A percentile compares a stretch with the other conserved stretches of the same genome.
Conservation (phyloP, 2,113 vertebrate species). For the Forbesichthys agassizii region DNA sequence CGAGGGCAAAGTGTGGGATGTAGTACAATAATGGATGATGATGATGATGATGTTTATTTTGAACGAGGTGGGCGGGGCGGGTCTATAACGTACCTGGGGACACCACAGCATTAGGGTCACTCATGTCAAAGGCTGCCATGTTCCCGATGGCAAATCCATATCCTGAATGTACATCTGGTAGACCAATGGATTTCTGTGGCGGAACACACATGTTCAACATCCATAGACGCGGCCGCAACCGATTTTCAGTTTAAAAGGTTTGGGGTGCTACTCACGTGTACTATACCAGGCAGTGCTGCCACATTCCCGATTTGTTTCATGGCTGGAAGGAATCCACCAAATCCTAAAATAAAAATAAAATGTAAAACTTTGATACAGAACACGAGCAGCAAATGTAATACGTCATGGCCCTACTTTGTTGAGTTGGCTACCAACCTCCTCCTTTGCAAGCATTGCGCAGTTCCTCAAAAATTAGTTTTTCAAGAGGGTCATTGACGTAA, state of each 20-base stretch:
- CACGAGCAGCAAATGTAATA: background rate
- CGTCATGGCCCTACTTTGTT: background rate
- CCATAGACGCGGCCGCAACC: background rate
- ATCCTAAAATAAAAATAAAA: constrained; percentile 68
- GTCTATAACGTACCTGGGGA: constrained; percentile 82
- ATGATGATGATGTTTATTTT: background rate
- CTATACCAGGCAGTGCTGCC: constrained; percentile 92
- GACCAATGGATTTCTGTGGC: constrained; percentile 89
- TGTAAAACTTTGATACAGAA: background rate
- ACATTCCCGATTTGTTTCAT: constrained; percentile 99
- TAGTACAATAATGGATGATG: background rate
- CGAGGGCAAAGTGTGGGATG: too few species aligned
- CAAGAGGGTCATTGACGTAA: constrained; percentile 94
- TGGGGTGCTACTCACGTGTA: constrained; percentile 82
- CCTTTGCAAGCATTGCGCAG: constrained; percentile 92
- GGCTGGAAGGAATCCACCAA: constrained; percentile 94
- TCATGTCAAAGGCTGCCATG: constrained; percentile 98
- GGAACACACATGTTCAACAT: background rate
- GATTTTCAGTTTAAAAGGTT: background rate
- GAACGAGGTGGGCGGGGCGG: too few species aligned
- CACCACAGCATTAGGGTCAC: constrained; percentile 88
- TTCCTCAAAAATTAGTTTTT: constrained; percentile 98
- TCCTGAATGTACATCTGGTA: constrained; percentile 96
- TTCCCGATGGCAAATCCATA: constrained; percentile 98
- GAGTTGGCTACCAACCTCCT: constrained; percentile 78